Conservation (phyloP, 2,797 vertebrate species). For the Pitangus sulphuratus region DNA sequence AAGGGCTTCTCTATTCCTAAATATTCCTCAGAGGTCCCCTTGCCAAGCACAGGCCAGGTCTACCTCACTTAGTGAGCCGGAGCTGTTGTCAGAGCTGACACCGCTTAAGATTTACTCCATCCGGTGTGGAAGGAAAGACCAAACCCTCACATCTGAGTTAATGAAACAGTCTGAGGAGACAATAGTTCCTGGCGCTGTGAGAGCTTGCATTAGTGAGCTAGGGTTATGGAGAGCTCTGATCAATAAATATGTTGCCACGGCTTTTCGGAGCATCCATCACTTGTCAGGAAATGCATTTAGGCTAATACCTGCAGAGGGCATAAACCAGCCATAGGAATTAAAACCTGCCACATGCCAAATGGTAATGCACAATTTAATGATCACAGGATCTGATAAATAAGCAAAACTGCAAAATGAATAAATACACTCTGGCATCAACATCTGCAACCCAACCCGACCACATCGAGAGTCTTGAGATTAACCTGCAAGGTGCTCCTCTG, state of each 20-base stretch:
- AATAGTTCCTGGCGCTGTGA: constrained; percentile 46
- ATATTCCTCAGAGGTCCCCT: background rate
- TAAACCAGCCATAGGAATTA: constrained; percentile 61
- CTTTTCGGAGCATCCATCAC: constrained; percentile 24
- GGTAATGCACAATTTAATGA: constrained; percentile 68
- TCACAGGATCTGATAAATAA: constrained; percentile 66
- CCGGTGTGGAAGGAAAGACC: constrained; percentile 27
- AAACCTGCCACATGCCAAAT: constrained; percentile 67
- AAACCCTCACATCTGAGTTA: constrained; percentile 57
- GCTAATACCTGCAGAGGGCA: constrained; percentile 61
- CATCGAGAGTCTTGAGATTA: background rate
- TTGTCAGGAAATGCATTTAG: constrained; percentile 70
- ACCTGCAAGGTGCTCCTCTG: constrained; percentile 29
- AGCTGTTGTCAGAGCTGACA: constrained; percentile 43
- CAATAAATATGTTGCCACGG: constrained; percentile 57
- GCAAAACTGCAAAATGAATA: constrained; percentile 59
- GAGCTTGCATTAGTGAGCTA: constrained; percentile 53
- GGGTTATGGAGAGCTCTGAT: constrained; percentile 57
- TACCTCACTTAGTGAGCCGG: background rate
- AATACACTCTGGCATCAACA: constrained; percentile 59
- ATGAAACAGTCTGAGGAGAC: constrained; percentile 64
- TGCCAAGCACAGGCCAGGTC: background rate
- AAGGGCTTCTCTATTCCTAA: background rate
- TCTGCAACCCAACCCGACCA: constrained; percentile 13
- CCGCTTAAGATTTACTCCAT: constrained; percentile 5